These are phyloP conservation scores for Nicator chloris DNA, from an alignment of 2,113 vertebrate species.

Conservation along the genomic window DNA sequence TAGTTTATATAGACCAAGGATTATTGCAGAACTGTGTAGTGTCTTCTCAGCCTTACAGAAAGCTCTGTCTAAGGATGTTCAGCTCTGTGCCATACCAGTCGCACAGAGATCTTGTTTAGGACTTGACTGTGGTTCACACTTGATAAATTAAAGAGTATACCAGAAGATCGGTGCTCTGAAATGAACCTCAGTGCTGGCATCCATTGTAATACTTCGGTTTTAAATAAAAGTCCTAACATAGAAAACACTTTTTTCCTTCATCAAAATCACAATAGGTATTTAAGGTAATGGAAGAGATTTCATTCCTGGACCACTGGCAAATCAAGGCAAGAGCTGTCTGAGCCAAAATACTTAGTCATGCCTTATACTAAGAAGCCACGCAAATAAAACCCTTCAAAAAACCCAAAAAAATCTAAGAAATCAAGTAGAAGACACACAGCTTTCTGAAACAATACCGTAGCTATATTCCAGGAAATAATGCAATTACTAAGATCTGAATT, in stretches of 20 bases:
- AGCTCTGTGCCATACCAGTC: background rate
- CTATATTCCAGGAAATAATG: background rate
- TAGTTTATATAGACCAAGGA: background rate
- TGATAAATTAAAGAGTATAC: background rate
- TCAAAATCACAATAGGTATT: background rate
- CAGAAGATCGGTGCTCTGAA: background rate
- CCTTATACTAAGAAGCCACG: background rate
- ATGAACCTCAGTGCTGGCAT: background rate
- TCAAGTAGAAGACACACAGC: background rate
- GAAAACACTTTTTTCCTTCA: background rate
- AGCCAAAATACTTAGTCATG: background rate
- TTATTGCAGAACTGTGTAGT: background rate
- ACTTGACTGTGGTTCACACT: background rate
- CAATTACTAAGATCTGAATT: background rate
- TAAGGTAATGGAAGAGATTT: background rate
- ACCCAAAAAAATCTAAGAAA: too few species aligned
- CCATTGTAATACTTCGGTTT: background rate
- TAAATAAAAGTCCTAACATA: background rate
- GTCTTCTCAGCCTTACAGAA: background rate
- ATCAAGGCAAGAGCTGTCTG: background rate
- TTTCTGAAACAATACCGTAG: background rate
- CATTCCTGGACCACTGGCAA: background rate
- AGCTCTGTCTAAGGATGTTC: background rate
- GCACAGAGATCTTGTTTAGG: background rate
- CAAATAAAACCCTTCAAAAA: background rate